These are phyloP conservation scores for Oreonectes daqikongensis DNA, from an alignment of 2,797 vertebrate genomes.

Conservation along the genomic window DNA sequence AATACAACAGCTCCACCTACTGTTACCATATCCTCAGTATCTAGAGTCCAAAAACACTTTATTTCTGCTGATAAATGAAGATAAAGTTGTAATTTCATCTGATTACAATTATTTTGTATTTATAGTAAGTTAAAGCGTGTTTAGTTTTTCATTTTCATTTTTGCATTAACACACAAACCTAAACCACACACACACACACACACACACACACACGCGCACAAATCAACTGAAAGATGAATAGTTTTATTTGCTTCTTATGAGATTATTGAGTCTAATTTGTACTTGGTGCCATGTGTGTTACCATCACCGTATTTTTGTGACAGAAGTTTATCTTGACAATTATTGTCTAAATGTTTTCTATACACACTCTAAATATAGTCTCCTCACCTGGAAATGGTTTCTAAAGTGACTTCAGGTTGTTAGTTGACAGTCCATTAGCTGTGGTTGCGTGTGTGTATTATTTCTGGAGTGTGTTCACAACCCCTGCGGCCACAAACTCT, in stretches of 20 bases:
- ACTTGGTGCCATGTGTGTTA: background rate
- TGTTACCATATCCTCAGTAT: background rate
- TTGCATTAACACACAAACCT: background rate
- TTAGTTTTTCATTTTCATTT: too few relatives aligned
- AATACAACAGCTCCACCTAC: conserved; percentile 27
- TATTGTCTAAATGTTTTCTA: background rate
- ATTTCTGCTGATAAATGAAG: background rate
- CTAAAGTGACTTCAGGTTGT: conserved; percentile 21
- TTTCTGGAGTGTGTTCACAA: conserved; percentile 35
- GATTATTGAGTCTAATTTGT: background rate
- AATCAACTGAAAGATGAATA: background rate
- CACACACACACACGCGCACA: background rate
- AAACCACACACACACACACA: background rate
- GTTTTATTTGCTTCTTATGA: background rate
- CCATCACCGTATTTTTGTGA: background rate
- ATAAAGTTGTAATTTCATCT: background rate
- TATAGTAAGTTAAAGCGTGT: background rate
- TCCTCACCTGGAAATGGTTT: conserved; percentile 19
- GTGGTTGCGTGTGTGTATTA: conserved; percentile 50
- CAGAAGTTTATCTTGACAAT: background rate
- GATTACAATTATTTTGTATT: background rate
- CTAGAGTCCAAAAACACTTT: background rate
- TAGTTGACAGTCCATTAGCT: conserved; percentile 20
- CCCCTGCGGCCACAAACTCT: conserved; percentile 18
- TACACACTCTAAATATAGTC: background rate